Evolutionary conservation across 1,140 invertebrate species (phyloP).

Genomic region (Diprion similis): DNA sequence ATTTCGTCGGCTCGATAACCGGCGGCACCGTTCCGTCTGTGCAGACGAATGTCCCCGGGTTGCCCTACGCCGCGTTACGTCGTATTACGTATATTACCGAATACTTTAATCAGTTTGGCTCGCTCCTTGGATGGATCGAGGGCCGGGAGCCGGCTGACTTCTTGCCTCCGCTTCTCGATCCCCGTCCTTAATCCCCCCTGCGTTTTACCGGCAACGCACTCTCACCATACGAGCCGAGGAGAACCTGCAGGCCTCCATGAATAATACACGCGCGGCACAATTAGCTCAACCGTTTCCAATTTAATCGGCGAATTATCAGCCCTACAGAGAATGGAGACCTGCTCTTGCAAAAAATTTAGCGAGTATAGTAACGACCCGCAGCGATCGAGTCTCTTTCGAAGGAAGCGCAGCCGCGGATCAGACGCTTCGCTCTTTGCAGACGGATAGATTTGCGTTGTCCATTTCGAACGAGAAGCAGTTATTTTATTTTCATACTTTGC

Average conservation of each 20-base stretch:
- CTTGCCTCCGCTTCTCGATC: not conserved
- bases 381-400: not conserved
- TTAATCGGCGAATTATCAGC: conserved; percentile 62
- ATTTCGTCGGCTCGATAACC: not conserved
- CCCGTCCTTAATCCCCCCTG: not conserved
- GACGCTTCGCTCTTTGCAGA: not conserved
- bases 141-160: not conserved
- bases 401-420: not conserved
- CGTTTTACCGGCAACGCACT: too few relatives aligned
- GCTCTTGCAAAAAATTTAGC: not conserved
- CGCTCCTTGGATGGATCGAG: not conserved
- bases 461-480: not conserved
- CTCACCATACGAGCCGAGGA: not conserved
- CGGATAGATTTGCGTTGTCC: too few relatives aligned
- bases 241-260: conserved; percentile 38
- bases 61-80: not conserved
- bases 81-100: not conserved
- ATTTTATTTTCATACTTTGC: not conserved
- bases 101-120: conserved; percentile 3
- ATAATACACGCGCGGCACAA: conserved; percentile 58
- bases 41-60: not conserved
- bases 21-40: conserved; percentile 3
- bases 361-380: conserved; percentile 1
- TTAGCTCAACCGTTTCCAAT: conserved; percentile 59
- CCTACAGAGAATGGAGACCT: conserved; percentile 50